Evolutionary conservation across 2,113 vertebrate genomes (phyloP).

Genomic region (Austrofundulus limnaeus): DNA sequence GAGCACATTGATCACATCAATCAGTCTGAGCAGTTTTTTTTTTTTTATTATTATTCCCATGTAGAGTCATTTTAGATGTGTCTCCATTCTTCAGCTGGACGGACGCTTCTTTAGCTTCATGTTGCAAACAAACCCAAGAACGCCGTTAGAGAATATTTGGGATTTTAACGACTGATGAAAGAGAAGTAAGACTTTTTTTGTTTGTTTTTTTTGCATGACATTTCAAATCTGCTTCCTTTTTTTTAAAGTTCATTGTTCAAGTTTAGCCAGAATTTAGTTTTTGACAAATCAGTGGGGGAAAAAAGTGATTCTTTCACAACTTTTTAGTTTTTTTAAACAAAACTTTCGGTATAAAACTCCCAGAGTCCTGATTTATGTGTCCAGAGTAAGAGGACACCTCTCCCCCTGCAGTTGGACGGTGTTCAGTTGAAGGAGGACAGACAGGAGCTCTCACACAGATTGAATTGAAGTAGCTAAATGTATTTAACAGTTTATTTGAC

Average conservation of each 20-base stretch:
- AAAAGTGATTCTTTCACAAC: neutral
- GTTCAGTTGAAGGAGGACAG: constrained; percentile 38
- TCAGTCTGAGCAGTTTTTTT: constrained; percentile 48
- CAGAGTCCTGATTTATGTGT: constrained; percentile 30
- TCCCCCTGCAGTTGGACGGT: constrained; percentile 57
- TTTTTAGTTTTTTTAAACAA: neutral
- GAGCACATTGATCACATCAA: constrained; percentile 48
- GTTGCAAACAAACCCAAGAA: neutral
- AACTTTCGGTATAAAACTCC: constrained; percentile 6
- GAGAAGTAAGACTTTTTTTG: constrained; percentile 61
- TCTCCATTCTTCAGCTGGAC: neutral
- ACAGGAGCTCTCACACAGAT: constrained; percentile 67
- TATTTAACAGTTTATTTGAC: constrained; percentile 64
- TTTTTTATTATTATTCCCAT: constrained; percentile 26
- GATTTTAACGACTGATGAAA: constrained; percentile 4
- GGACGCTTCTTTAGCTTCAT: constrained; percentile 10
- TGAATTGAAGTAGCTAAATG: constrained; percentile 65
- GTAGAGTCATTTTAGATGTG: constrained; percentile 9
- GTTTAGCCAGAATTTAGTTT: neutral
- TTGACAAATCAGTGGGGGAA: no score
- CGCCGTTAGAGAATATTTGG: constrained; percentile 13
- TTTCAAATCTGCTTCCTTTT: neutral
- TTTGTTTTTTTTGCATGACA: constrained; percentile 18
- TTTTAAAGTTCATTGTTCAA: no score
- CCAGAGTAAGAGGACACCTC: constrained; percentile 47